Conservation (phyloP, 92 coral and sea anemone species). For the Hydrozoanthus gracilis region DNA sequence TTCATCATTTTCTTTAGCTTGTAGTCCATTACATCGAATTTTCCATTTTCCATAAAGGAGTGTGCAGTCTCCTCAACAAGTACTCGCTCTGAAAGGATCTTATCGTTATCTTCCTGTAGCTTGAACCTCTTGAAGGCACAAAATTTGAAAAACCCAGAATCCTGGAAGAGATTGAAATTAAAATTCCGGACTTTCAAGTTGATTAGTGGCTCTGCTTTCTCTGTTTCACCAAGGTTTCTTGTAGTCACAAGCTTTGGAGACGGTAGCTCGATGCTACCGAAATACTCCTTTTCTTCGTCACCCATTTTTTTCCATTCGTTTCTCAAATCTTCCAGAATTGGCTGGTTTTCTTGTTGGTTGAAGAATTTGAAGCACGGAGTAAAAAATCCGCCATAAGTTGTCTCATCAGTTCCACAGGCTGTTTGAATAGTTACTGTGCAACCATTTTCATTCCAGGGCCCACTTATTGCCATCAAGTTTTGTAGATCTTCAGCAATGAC, state of each 20-base stretch:
- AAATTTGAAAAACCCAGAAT: conserved; percentile 37
- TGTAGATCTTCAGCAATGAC: conserved; percentile 57
- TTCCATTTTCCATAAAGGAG: conserved; percentile 7
- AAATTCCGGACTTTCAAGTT: conserved; percentile 6
- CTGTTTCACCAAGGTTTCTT: background rate
- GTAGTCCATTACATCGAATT: conserved; percentile 51
- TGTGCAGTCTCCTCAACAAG: too few relatives aligned
- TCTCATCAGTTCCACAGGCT: conserved; percentile 64
- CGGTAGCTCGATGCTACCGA: conserved; percentile 40
- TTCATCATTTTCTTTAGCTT: conserved; percentile 47
- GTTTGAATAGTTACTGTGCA: conserved; percentile 72
- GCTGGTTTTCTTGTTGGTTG: conserved; percentile 49
- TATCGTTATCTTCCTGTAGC: too few relatives aligned
- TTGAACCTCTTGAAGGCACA: too few relatives aligned
- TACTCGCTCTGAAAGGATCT: too few relatives aligned
- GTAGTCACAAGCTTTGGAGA: conserved; percentile 70
- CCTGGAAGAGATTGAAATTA: conserved; percentile 31
- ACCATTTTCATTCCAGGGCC: conserved; percentile 17
- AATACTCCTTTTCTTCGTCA: conserved; percentile 29
- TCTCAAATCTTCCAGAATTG: conserved; percentile 33
- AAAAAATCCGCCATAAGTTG: conserved; percentile 65
- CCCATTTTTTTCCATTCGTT: conserved; percentile 46
- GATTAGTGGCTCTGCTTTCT: background rate
- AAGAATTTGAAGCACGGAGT: conserved; percentile 65
- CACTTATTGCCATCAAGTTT: too few relatives aligned